These are phyloP conservation scores for Coreius guichenoti DNA, from an alignment of 2,797 vertebrate species.

Conservation along the genomic window DNA sequence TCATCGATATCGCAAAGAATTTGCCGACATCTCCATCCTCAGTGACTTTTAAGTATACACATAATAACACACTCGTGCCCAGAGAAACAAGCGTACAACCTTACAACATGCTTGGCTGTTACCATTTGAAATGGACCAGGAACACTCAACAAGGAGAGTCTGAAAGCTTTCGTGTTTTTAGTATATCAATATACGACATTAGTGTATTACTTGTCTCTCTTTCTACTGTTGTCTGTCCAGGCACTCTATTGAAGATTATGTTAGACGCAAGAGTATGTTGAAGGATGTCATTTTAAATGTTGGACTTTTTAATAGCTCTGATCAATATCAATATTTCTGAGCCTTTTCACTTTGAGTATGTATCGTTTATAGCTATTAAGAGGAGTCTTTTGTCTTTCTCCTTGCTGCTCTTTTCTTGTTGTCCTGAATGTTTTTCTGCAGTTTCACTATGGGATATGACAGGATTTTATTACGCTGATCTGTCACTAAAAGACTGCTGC, in stretches of 20 bases:
- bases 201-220: background rate
- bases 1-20: conserved; percentile 89
- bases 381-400: conserved; percentile 21
- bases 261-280: background rate
- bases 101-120: conserved; percentile 13
- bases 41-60: conserved; percentile 87
- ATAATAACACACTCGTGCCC: conserved; percentile 9
- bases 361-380: conserved; percentile 18
- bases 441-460: background rate
- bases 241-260: background rate
- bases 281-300: background rate
- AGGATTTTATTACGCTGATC: background rate
- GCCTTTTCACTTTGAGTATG: conserved; percentile 1
- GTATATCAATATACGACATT: background rate
- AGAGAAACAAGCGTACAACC: conserved; percentile 18
- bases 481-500: background rate
- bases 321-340: conserved; percentile 24
- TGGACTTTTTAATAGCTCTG: conserved; percentile 11
- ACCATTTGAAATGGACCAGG: background rate
- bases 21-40: conserved; percentile 95
- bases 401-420: background rate
- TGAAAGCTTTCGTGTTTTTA: background rate
- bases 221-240: background rate
- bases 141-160: background rate
- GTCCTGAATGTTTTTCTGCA: conserved; percentile 22